These are phyloP conservation scores for Conops quadrifasciatus DNA, from an alignment of 2,888 invertebrate genomes.

Conservation along the genomic window DNA sequence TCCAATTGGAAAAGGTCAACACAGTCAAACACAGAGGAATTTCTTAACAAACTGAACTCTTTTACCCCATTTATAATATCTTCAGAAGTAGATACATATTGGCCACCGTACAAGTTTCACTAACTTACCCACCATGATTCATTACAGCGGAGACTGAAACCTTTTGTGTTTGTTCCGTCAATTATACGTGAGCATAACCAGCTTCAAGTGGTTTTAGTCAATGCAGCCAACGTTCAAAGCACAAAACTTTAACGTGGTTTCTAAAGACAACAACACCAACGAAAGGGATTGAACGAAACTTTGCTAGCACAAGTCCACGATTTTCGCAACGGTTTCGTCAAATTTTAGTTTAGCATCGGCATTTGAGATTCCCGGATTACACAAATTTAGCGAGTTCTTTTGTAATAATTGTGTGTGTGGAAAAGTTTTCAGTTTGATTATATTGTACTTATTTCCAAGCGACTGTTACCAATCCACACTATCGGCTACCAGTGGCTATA, in stretches of 20 bases:
- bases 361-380: slow-evolving; percentile 29
- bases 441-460: slow-evolving; percentile 6
- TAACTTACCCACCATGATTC: too few relatives aligned
- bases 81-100: too few relatives aligned
- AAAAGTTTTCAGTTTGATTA: slow-evolving; percentile 20
- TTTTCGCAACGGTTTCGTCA: slow-evolving; percentile 26
- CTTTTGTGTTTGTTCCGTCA: too few relatives aligned
- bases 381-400: slow-evolving; percentile 1
- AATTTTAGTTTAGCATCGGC: slow-evolving; percentile 32
- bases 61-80: too few relatives aligned
- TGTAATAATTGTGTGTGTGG: slow-evolving; percentile 25
- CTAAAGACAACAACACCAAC: neutral
- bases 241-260: neutral
- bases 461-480: neutral
- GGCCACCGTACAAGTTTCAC: too few relatives aligned
- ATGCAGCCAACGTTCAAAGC: slow-evolving; percentile 5
- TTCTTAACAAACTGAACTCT: too few relatives aligned
- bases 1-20: too few relatives aligned
- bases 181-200: too few relatives aligned
- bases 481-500: neutral
- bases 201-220: neutral
- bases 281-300: slow-evolving; percentile 11
- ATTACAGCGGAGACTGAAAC: too few relatives aligned
- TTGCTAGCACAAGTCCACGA: slow-evolving; percentile 21
- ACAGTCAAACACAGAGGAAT: too few relatives aligned